A percentile compares a stretch with the other conserved stretches of the same genome.
Conservation (phyloP, 2,888 invertebrate species). For the Eledona agricola region DNA sequence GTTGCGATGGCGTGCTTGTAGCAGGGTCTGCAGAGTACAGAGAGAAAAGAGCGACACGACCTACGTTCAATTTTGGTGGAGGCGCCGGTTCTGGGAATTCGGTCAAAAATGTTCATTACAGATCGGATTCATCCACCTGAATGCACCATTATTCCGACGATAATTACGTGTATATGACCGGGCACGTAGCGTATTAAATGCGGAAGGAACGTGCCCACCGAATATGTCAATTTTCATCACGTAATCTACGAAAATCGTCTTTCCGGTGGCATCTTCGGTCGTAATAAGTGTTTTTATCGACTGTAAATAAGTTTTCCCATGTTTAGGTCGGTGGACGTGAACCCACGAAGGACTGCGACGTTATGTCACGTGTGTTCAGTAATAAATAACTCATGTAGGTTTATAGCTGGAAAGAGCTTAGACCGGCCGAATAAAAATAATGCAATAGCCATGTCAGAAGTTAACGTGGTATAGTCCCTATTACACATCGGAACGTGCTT, state of each 20-base stretch:
- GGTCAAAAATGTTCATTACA: too few species aligned
- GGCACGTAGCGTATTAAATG: slow-evolving; percentile 3
- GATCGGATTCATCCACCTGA: slow-evolving; percentile 6
- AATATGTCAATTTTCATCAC: slow-evolving; percentile 11
- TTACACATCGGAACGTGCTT: slow-evolving; percentile 47
- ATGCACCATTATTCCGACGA: neutral
- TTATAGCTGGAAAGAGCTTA: slow-evolving; percentile 48
- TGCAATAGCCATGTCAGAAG: slow-evolving; percentile 53
- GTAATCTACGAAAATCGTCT: slow-evolving; percentile 22
- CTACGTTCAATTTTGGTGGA: too few species aligned
- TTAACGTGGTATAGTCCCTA: slow-evolving; percentile 48
- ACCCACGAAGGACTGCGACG: slow-evolving; percentile 41
- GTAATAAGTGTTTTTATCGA: slow-evolving; percentile 34
- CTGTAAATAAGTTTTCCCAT: slow-evolving; percentile 43
- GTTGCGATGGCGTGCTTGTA: too few species aligned
- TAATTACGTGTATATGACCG: slow-evolving; percentile 13
- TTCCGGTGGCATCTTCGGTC: slow-evolving; percentile 5
- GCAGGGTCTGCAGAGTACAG: too few species aligned
- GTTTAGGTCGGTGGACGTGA: slow-evolving; percentile 46
- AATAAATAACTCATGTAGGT: slow-evolving; percentile 54
- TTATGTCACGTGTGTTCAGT: slow-evolving; percentile 50
- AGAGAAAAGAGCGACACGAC: too few species aligned
- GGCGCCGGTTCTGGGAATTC: too few species aligned
- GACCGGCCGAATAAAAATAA: slow-evolving; percentile 53
- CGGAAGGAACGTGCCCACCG: slow-evolving; percentile 40